Percentiles rank a stretch among this genome's conserved stretches.
These are phyloP conservation scores for Lutraria rhynchaena DNA, from an alignment of 1,140 invertebrate genomes.

Conservation along the genomic window DNA sequence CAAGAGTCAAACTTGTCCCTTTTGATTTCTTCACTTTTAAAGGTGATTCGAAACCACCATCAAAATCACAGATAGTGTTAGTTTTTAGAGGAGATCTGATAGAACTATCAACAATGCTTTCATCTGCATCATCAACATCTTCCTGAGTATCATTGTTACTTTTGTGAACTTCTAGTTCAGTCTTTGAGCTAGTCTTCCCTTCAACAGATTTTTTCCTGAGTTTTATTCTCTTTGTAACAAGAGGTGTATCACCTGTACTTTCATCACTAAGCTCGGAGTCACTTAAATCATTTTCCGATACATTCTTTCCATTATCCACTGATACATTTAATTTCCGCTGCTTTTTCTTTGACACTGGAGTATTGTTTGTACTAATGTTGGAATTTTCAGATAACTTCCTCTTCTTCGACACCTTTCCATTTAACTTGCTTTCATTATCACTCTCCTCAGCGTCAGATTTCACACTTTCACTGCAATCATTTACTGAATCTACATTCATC, in stretches of 20 bases:
- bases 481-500: too few relatives aligned
- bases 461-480: too few relatives aligned
- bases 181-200: background rate
- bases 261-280: background rate
- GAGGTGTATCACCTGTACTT: slow-evolving; percentile 8
- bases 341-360: background rate
- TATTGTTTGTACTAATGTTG: background rate
- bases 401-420: background rate
- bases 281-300: background rate
- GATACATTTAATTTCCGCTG: background rate
- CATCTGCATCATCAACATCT: background rate
- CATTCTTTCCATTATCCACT: background rate
- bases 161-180: background rate
- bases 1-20: too few relatives aligned
- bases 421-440: background rate
- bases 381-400: slow-evolving; percentile 21
- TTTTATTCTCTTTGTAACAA: background rate
- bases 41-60: too few relatives aligned
- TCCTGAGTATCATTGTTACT: background rate
- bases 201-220: background rate
- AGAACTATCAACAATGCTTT: background rate
- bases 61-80: too few relatives aligned
- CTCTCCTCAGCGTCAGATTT: background rate
- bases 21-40: too few relatives aligned
- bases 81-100: too few relatives aligned